Evolutionary conservation across 1,140 invertebrate species (phyloP).

Genomic region (Drosophila pseudoobscura): DNA sequence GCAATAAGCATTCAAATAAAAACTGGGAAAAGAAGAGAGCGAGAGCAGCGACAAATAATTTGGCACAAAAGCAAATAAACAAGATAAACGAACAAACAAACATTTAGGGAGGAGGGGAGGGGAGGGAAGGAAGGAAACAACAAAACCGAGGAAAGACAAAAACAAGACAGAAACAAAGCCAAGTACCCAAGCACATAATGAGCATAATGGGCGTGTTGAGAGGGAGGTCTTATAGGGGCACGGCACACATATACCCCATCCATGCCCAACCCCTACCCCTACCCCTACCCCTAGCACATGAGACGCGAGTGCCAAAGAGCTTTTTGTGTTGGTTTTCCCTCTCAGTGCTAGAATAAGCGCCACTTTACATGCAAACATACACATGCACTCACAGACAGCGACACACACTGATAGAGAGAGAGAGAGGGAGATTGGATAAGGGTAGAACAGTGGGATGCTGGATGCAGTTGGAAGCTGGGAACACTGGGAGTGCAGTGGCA

Average conservation of each 20-base stretch:
- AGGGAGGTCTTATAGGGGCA: conserved; percentile 13
- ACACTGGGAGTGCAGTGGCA: too few relatives aligned
- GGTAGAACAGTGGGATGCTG: not conserved
- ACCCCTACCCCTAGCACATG: not conserved
- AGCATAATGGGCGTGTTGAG: conserved; percentile 60
- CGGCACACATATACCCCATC: conserved; percentile 6
- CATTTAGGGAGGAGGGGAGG: not conserved
- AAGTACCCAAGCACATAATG: conserved; percentile 64
- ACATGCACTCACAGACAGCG: conserved; percentile 20
- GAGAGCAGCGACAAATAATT: conserved; percentile 59
- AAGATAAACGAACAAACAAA: conserved; percentile 53
- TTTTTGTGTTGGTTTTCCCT: conserved; percentile 56
- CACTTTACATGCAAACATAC: conserved; percentile 55
- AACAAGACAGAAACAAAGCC: conserved; percentile 35
- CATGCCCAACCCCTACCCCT: not conserved
- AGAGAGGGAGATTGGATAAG: not conserved
- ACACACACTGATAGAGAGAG: not conserved
- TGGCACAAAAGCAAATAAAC: conserved; percentile 67
- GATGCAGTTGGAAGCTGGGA: too few relatives aligned
- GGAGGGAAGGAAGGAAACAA: conserved; percentile 18
- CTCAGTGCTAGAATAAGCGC: conserved; percentile 64
- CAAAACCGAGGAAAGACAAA: conserved; percentile 39
- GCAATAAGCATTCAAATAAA: conserved; percentile 58
- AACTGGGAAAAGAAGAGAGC: conserved; percentile 39
- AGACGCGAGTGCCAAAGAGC: conserved; percentile 58